Base-by-base conservation (phyloP, 2,888 invertebrate species). In the Phyllotreta striolata region DNA sequence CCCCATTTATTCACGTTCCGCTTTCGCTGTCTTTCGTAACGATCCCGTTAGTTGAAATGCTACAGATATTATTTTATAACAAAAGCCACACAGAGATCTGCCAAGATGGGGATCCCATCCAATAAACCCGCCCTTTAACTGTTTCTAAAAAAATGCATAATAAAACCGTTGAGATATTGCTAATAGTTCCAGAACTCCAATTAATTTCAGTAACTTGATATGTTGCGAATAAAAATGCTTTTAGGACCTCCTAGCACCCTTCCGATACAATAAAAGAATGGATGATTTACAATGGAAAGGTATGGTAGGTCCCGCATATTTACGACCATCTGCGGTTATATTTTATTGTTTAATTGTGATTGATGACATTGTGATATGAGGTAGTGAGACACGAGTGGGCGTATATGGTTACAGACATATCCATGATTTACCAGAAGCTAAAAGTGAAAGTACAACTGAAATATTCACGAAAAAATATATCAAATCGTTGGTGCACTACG, bases 301-400 rank as follows among this genome's bases (percentile, higher is more conserved):
- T 63, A 63, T 54, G 40, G 52, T 58, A 43, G 40, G 34, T 56
- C 63, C 63, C 63, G 63, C 63, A 63, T 63, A 63, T 58, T 63
- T 58, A 52, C 52, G 52, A 57, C 39, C 57, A 54, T 63, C 58
- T 63, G 57, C 54, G 24, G 55, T 54, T 55, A 61, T 56, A 55
- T 55, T 58, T 62, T 58, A 59, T 65, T 65, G 62, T 65, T 58
- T 65, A 65, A 65, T 62, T 65, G 49, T 65, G 65, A 65, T 66
- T 66, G 59, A 66, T 66, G 66, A 59, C 41, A 51, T 51, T 24
- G 10, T 49, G 49, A 49, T 55, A 43, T 41, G 40, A 41, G 41
- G 43, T 55, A 41, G 55, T 34, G 34, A 52, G 6, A 38, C 52
- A 39, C 14, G 39, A 39, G 38, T 10, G 12, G 13, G 52, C 7